Base-by-base conservation (phyloP, 2,888 invertebrate species). In the Andrena hattorfiana region DNA sequence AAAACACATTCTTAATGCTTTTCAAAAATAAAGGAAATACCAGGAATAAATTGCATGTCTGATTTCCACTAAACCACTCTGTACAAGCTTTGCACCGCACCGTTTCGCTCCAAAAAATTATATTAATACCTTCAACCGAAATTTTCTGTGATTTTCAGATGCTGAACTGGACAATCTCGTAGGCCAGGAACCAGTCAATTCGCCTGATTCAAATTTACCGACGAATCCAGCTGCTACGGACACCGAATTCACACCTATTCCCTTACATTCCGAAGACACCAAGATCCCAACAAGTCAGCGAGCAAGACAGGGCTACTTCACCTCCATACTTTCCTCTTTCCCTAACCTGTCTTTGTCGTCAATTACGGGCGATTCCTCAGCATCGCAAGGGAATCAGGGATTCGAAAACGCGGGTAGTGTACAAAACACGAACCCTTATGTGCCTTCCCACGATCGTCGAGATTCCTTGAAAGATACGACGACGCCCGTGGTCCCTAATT, bases 241-340 rank as follows among this genome's bases (percentile, higher is more conserved):
- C 1, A 62, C 42, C 5, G 85, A 83, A 8, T 63, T 80, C 6
- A 72, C 67, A 13, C 81, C 72, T 23, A 73, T 62, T 59, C 60
- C 79, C 51, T 30, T 66, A 26, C 54, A 68, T 13, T 20, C 81
- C 8, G 85, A 85, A 23, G 83, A 84, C 3, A 35, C 1, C 0
- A 89, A 83, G n/a, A 60, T 26, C n/a, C 51, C 79, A n/a, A 16
- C 63, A 7, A 76, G 20, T 63, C 87, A 82, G 26, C 67, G 82
- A 10, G 28, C 56, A 32, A 92, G 89, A 54, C 92, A 91, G 60
- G 88, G 93, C 69, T 94, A 93, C 56, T 91, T 94, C 71, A 91
- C 93, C 2, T 92, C 93, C 6, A 92, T 94, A 30, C 84, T 93
- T 0, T 94, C 93, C 1, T 93, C 94, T 3, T 74, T 93, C 49